Percentiles rank a stretch among this genome's conserved stretches.
phyloP scores from a whole-genome alignment of 2,113 vertebrate genomes.

The Callopanchax toddi region DNA sequence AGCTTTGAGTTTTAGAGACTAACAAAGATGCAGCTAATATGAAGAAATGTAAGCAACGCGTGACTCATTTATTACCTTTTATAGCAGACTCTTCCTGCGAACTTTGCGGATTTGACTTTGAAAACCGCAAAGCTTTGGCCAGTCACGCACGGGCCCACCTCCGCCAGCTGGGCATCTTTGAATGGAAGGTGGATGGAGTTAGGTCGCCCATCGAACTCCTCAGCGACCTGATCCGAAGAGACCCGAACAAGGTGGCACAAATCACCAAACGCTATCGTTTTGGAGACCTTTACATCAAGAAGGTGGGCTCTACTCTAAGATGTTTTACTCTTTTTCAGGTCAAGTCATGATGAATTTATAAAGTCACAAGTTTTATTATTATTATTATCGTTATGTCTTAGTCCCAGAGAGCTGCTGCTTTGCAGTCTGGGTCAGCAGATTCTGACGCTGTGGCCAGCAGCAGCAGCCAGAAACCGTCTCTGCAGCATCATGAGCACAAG shows the following conservation, averaged over 20 bases:
- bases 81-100: constrained; percentile 88
- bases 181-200: constrained; percentile 90
- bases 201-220: constrained; percentile 92
- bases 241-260: constrained; percentile 86
- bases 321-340: not conserved
- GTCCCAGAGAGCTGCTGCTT: constrained; percentile 41
- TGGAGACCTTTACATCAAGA: constrained; percentile 87
- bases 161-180: constrained; percentile 89
- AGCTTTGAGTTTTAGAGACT: too few relatives aligned
- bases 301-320: constrained; percentile 66
- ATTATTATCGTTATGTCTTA: constrained; percentile 9
- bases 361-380: not conserved
- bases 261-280: constrained; percentile 88
- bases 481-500: constrained; percentile 36
- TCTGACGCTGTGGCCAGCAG: constrained; percentile 40
- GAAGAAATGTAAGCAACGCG: too few relatives aligned
- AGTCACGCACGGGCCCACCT: constrained; percentile 93
- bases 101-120: constrained; percentile 93
- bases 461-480: constrained; percentile 30
- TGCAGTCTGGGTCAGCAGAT: constrained; percentile 49
- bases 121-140: constrained; percentile 93
- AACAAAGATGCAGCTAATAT: too few relatives aligned
- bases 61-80: constrained; percentile 36
- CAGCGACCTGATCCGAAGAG: constrained; percentile 88
- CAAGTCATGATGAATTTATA: not conserved